phyloP scores from a whole-genome alignment of 1,140 invertebrate genomes.

The Cheumatopsyche charites region DNA sequence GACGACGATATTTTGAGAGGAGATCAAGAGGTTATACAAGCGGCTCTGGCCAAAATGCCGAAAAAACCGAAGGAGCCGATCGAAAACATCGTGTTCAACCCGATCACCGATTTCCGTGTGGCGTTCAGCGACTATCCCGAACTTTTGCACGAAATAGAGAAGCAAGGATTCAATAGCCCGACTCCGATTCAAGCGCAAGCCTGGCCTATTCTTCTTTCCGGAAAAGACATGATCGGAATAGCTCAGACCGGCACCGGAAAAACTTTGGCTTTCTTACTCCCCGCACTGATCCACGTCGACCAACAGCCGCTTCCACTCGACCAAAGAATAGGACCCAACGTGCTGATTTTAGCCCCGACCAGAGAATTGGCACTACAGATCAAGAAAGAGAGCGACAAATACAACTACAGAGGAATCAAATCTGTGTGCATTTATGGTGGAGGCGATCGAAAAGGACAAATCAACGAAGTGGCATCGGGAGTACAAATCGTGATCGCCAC shows the following conservation, averaged over 20 bases:
- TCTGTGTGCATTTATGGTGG: constrained; percentile 90
- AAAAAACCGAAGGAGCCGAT: background rate
- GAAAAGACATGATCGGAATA: constrained; percentile 90
- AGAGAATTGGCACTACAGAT: constrained; percentile 91
- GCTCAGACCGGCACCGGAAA: constrained; percentile 92
- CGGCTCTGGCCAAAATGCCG: constrained; percentile 50
- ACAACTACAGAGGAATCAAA: constrained; percentile 81
- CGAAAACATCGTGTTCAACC: constrained; percentile 75
- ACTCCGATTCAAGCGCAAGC: constrained; percentile 91
- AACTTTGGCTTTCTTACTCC: constrained; percentile 89
- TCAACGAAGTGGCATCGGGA: constrained; percentile 70
- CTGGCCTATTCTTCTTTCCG: constrained; percentile 86
- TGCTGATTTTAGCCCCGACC: constrained; percentile 87
- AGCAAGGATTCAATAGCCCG: constrained; percentile 81
- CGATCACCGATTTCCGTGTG: constrained; percentile 82
- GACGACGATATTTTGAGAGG: background rate
- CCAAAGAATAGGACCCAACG: constrained; percentile 79
- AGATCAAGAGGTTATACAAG: constrained; percentile 34
- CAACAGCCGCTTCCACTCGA: constrained; percentile 72
- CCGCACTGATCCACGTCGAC: constrained; percentile 89
- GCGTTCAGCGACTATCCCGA: constrained; percentile 84
- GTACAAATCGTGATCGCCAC: constrained; percentile 91
- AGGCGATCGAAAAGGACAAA: constrained; percentile 76
- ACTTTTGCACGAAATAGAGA: constrained; percentile 79
- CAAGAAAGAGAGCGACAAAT: constrained; percentile 86